Evolutionary conservation across 2,888 invertebrate species (phyloP), one percentile per base, ranked within the genome.

Genomic region (Temnothorax ravouxi): DNA sequence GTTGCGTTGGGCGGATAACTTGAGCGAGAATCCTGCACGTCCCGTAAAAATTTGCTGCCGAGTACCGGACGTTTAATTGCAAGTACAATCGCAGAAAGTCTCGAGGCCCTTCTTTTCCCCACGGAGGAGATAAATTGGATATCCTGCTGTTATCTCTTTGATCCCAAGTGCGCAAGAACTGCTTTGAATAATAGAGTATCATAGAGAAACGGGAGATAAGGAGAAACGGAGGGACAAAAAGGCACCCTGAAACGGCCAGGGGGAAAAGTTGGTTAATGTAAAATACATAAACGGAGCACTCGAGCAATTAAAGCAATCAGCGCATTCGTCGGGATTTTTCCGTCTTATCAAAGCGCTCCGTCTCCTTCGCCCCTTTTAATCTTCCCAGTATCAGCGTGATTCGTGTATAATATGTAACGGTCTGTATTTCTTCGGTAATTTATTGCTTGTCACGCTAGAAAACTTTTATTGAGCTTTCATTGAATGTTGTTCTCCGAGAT

Each of bases 131-230:
- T 80, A 72, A 80, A 80, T 80, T 80, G 72, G 79, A 80, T 80
- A 80, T 72, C 21, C 72, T 61, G 79, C 72, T 72, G 79, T 80
- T 80, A 80, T 80, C 79, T 80, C 79, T 80, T 80, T 72, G 72
- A 80, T 80, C 59, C 59, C 79, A 47, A 80, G 59, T 80, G 59
- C 72, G 79, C 79, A 72, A 80, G 79, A 80, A 80, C 59, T 80
- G 79, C 5, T 59, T 59, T 80, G 79, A 80, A 80, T 80, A 80
- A 80, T 80, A 80, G 79, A 80, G 79, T 80, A 80, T 80, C 79
- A 50, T n/a, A 59, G 18, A 29, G n/a, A 69, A 47, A 52, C 8
- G 59, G 62, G 38, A 21, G 38, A 13, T 8, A 15, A 8, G 59
- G 50, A 29, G 13, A 9, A 21, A 21, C 52, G 41, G 67, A 64